phyloP scores from a whole-genome alignment of 2,797 vertebrate genomes.

The Octomys mimax region DNA sequence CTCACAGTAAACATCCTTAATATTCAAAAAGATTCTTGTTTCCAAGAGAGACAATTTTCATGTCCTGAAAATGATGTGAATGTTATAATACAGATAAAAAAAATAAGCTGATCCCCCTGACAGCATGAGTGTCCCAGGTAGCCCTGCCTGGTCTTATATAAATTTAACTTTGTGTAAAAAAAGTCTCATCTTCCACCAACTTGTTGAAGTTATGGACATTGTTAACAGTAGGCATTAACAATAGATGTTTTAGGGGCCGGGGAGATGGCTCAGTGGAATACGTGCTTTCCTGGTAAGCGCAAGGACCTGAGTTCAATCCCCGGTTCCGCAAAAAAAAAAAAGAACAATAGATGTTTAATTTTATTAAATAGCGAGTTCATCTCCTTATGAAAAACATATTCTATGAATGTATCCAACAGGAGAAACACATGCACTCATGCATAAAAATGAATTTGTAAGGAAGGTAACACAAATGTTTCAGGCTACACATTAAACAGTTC shows the following conservation, averaged over 20 bases:
- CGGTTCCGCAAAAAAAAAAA: too few species aligned
- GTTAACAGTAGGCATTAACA: not conserved
- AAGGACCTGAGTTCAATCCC: too few species aligned
- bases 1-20: not conserved
- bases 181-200: not conserved
- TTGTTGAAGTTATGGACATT: not conserved
- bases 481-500: not conserved
- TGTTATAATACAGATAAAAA: not conserved
- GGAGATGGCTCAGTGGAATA: too few species aligned
- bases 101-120: not conserved
- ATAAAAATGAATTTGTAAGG: not conserved
- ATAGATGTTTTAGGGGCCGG: too few species aligned
- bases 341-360: not conserved
- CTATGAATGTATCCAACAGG: not conserved
- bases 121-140: not conserved
- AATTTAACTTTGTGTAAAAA: not conserved
- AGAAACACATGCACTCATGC: not conserved
- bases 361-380: not conserved
- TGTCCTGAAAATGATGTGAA: not conserved
- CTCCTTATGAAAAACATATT: conserved; percentile 7
- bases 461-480: not conserved
- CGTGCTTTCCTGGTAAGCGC: too few species aligned
- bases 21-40: conserved; percentile 23
- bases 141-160: not conserved
- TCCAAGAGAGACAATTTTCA: not conserved